Conservation (phyloP, 2,797 vertebrate genomes). For the Ctenochaetus hawaiiensis region DNA sequence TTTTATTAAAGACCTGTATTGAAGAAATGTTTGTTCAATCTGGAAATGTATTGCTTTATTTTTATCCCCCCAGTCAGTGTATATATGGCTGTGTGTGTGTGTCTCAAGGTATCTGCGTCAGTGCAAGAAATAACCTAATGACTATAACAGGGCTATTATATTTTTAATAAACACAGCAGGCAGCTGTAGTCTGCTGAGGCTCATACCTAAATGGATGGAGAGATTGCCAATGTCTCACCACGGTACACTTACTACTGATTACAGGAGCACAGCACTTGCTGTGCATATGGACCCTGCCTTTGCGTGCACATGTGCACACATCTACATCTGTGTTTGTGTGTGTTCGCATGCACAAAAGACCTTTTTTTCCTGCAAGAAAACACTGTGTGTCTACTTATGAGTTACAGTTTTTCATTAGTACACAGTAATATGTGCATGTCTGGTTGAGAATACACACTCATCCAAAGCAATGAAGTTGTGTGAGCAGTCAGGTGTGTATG, state of each 20-base stretch:
- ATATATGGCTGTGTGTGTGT: conserved; percentile 8
- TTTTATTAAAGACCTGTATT: conserved; percentile 1
- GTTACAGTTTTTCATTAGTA: conserved; percentile 73
- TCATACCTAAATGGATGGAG: conserved; percentile 74
- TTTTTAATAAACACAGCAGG: conserved; percentile 86
- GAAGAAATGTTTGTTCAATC: conserved; percentile 33
- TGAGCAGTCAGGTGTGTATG: conserved; percentile 8
- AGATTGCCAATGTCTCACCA: conserved; percentile 71
- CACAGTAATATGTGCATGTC: conserved; percentile 33
- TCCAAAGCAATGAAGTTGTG: conserved; percentile 43
- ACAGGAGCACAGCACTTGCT: conserved; percentile 63
- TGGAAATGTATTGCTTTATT: conserved; percentile 20
- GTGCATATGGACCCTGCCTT: conserved; percentile 43
- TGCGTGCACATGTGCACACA: conserved; percentile 1
- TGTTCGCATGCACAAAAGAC: conserved; percentile 17
- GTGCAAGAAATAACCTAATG: conserved; percentile 75
- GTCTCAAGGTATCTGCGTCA: conserved; percentile 40
- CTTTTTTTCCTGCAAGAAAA: conserved; percentile 35
- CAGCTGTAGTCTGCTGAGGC: conserved; percentile 74
- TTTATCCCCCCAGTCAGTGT: conserved; percentile 6
- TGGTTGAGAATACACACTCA: conserved; percentile 22
- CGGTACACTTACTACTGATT: conserved; percentile 79
- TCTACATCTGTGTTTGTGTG: conserved; percentile 4
- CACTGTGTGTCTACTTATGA: conserved; percentile 46
- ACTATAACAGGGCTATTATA: conserved; percentile 80